A percentile compares a stretch with the other conserved stretches of the same genome.
Conservation (phyloP, 2,888 invertebrate genomes). For the Heliconius hortense region DNA sequence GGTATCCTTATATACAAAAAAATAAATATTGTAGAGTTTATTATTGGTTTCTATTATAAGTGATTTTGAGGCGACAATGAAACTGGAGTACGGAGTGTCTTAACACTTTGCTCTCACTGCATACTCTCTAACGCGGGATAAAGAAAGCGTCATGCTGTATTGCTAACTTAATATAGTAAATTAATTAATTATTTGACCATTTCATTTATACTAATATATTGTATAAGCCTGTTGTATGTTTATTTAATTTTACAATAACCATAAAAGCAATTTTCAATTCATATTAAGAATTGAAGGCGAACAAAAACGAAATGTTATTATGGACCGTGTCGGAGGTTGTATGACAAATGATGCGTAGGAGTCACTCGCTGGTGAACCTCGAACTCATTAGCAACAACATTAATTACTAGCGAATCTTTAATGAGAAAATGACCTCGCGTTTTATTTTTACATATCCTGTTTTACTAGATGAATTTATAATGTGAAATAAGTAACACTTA, state of each 20-base stretch:
- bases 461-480: conserved; percentile 42
- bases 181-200: neutral
- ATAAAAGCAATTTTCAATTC: conserved; percentile 34
- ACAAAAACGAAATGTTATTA: conserved; percentile 58
- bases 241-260: conserved; percentile 32
- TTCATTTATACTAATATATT: neutral
- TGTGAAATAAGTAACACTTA: too few species aligned
- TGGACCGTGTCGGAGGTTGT: conserved; percentile 65
- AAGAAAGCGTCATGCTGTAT: too few species aligned
- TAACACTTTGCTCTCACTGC: neutral
- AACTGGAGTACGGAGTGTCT: too few species aligned
- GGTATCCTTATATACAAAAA: conserved; percentile 22
- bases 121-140: neutral
- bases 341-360: conserved; percentile 79
- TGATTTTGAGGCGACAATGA: neutral
- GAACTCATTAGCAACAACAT: conserved; percentile 71
- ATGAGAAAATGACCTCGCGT: conserved; percentile 61
- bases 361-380: conserved; percentile 68
- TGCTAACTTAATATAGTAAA: neutral
- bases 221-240: neutral
- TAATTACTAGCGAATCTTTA: conserved; percentile 73
- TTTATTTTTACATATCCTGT: conserved; percentile 51
- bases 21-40: neutral
- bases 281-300: conserved; percentile 39
- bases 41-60: neutral